A percentile compares a stretch with the other conserved stretches of the same genome.
Conservation (phyloP, 2,888 invertebrate species). For the Eilema sororculum region DNA sequence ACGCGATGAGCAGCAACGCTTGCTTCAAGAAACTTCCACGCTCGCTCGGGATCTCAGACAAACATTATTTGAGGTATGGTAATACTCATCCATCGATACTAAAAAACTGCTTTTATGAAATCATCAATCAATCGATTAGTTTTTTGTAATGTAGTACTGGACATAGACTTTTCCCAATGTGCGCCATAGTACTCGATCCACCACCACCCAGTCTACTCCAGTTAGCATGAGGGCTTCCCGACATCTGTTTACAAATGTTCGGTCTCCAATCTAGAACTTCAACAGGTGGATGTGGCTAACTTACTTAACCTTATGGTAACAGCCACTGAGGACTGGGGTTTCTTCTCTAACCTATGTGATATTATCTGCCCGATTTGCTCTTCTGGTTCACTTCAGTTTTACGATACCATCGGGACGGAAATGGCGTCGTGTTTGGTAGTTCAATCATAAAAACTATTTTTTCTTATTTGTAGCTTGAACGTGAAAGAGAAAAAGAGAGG, state of each 20-base stretch:
- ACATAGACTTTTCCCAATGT: not conserved
- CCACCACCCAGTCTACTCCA: too few species aligned
- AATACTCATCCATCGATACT: not conserved
- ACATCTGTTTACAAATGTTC: too few species aligned
- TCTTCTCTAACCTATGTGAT: too few species aligned
- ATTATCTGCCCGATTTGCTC: not conserved
- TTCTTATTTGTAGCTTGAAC: conserved; percentile 88
- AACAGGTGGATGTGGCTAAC: too few species aligned
- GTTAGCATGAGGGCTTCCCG: not conserved
- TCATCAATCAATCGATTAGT: not conserved
- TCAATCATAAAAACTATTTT: not conserved
- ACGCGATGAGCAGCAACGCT: conserved; percentile 95
- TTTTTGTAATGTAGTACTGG: not conserved
- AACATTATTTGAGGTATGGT: conserved; percentile 91
- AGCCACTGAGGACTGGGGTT: not conserved
- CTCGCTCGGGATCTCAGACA: conserved; percentile 95
- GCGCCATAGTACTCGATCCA: not conserved
- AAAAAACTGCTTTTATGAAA: not conserved
- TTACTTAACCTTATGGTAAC: not conserved
- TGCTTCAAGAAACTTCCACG: conserved; percentile 96
- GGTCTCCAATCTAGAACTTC: not conserved
- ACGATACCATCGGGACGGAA: too few species aligned
- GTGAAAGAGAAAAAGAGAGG: conserved; percentile 95
- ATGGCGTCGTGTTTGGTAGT: not conserved
- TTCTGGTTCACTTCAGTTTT: too few species aligned